Evolutionary conservation across 92 coral and sea anemone genomes (phyloP), one percentile per base, ranked within the genome.

Genomic region (Anthopleura xanthogrammica): DNA sequence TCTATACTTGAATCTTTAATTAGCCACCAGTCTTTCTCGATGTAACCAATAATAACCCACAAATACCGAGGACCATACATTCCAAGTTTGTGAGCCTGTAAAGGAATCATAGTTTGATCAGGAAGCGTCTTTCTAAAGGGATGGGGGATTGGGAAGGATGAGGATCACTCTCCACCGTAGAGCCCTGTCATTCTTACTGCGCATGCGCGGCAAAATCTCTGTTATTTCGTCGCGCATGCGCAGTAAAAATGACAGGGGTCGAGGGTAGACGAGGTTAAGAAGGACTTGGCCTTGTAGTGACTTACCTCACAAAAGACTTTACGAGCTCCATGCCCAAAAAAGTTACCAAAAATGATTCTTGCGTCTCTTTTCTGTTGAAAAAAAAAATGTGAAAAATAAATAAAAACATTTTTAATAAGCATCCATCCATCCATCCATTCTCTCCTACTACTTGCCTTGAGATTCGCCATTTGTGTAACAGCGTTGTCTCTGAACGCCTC

Each of bases 281-380:
- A 80, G 19, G 12, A 42, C 36, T 29, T 29, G 1, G 46, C 4
- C 16, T 39, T 5, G 10, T 29, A 3, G 11, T 41, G 74, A 68
- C 90, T 43, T 42, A 89, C 98, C 95, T 93, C 95, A 66, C 98
- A 93, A 72, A 93, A 93, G 1, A 91, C 98, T 75, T 85, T 82
- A 68, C 98, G 97, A 41, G 95, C 98, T 7, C 98, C 98, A 36
- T 23, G 68, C 5, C 92, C 98, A 85, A 93, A 91, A 72, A 93
- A 91, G 85, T 92, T 93, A 5, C 93, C 98, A 20, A 93, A 24
- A 75, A 93, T 93, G 64, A 93, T 93, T 52, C 98, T 87, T 17
- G 94, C 95, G 57, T 90, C 95, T 77, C 77, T 84, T 83, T 93
- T 89, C 98, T 93, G 79, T 22, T 52, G 54, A 39, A 41, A 79